Conservation (phyloP, 2,888 invertebrate species). For the Acanthacorydalis orientalis region DNA sequence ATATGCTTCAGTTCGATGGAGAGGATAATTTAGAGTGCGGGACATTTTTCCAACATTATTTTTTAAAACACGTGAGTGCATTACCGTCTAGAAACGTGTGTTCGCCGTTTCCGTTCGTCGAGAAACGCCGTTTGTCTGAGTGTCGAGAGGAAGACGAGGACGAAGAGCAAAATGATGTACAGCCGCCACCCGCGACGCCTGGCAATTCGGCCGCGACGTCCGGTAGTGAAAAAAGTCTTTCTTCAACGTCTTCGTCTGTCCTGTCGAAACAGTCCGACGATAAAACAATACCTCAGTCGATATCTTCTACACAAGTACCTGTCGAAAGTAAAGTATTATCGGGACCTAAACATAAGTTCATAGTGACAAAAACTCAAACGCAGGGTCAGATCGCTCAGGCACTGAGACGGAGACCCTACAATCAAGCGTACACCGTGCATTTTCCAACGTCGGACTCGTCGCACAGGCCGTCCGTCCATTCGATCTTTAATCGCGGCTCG, state of each 20-base stretch:
- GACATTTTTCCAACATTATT: slow-evolving; percentile 53
- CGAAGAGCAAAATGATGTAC: slow-evolving; percentile 27
- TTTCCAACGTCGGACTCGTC: slow-evolving; percentile 42
- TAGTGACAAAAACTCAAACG: slow-evolving; percentile 28
- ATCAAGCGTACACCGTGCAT: slow-evolving; percentile 49
- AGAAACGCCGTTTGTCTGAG: slow-evolving; percentile 55
- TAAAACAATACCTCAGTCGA: slow-evolving; percentile 16
- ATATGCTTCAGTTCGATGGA: slow-evolving; percentile 42
- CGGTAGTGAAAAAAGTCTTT: slow-evolving; percentile 26
- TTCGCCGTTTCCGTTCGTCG: slow-evolving; percentile 34
- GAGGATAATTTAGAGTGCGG: slow-evolving; percentile 35
- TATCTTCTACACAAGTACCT: background rate
- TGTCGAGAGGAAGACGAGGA: slow-evolving; percentile 76
- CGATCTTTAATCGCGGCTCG: slow-evolving; percentile 34
- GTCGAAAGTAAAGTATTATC: slow-evolving; percentile 13
- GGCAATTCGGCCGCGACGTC: slow-evolving; percentile 18
- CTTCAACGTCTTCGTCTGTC: slow-evolving; percentile 23
- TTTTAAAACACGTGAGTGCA: slow-evolving; percentile 54
- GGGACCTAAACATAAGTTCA: slow-evolving; percentile 35
- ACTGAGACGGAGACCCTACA: slow-evolving; percentile 28
- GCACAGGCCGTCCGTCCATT: slow-evolving; percentile 40
- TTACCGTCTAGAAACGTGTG: slow-evolving; percentile 42
- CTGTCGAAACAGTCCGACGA: slow-evolving; percentile 26
- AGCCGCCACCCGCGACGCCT: slow-evolving; percentile 3
- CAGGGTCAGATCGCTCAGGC: slow-evolving; percentile 20